Evolutionary conservation across 2,113 vertebrate species (phyloP).

Genomic region (Cichladusa arquata): DNA sequence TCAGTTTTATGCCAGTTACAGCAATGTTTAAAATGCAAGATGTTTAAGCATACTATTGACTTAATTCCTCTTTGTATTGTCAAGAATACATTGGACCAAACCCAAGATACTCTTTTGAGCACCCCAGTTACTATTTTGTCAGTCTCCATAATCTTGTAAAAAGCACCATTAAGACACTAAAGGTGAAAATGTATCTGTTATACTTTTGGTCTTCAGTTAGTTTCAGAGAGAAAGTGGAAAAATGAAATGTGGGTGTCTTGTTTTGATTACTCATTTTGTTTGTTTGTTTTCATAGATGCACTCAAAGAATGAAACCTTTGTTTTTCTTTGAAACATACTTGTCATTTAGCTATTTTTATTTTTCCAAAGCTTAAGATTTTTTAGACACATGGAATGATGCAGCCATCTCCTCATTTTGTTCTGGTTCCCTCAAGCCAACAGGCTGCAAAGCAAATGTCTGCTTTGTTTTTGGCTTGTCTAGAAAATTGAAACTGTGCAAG

Average conservation of each 20-base stretch:
- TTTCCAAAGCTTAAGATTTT: not conserved
- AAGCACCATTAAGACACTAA: not conserved
- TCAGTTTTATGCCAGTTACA: not conserved
- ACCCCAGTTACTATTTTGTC: not conserved
- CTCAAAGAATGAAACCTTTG: not conserved
- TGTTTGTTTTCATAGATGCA: not conserved
- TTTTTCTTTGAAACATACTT: not conserved
- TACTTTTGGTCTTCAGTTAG: slow-evolving; percentile 26
- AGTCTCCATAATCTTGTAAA: slow-evolving; percentile 15
- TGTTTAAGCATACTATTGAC: not conserved
- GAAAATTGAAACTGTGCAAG: not conserved
- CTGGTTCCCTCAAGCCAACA: not conserved
- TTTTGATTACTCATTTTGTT: not conserved
- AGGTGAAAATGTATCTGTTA: not conserved
- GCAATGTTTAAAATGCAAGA: not conserved
- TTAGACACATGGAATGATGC: not conserved
- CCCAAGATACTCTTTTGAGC: not conserved
- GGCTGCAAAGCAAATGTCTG: not conserved
- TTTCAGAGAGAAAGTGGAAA: slow-evolving; percentile 35
- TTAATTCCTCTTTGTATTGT: not conserved
- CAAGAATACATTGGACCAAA: not conserved
- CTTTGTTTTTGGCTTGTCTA: not conserved
- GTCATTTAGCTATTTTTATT: not conserved
- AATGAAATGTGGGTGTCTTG: not conserved
- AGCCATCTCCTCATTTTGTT: not conserved